Base-by-base conservation (phyloP, 1,140 invertebrate genomes). In the Pomacea maculata region DNA sequence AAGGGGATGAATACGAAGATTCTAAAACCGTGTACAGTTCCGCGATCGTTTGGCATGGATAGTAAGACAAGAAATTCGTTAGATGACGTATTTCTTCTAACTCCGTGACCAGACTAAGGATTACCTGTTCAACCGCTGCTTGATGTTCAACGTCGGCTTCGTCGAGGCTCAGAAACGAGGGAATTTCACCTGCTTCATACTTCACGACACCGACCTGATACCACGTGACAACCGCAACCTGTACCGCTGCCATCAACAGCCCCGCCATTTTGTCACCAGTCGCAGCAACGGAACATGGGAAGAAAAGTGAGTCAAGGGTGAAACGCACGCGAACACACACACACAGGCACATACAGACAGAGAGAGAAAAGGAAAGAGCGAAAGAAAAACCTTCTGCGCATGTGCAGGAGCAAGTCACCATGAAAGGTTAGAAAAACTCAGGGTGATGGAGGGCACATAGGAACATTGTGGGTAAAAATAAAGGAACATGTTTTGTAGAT, bases 81-180 rank as follows among this genome's bases (percentile, higher is more conserved):
- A 6, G 34, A 45, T 45, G 34, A 45, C 34, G 34, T 4, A 45
- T 2, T 45, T 45, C 34, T 45, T 45, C 34, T 45, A 45, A 45
- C 6, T 25, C 61, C 7, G 54, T 29, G 9, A 15, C 10, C 65
- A 78, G 77, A 78, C 65, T 9, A 7, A n/a, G 3, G 65, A 67
- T 45, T 78, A 68, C 52, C 65, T 93, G 25, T 99, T 98, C 90
- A 98, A 98, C 91, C 93, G 97, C 78, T 97, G 96, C 4, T 95
- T 96, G 93, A 92, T 99, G 71, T 96, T 98, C 94, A 99, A 99
- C 91, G 94, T 98, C 54, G 97, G 97, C 10, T 98, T 95, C 91
- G 93, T 94, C 55, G 97, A 98, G 91, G 95, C 96, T 10, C 90
- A 94, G 81, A 95, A 96, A 88, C 52, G 77, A 17, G 93, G 94